Conservation (phyloP, 2,888 invertebrate genomes). For the Ptycholaimellus sp. region DNA sequence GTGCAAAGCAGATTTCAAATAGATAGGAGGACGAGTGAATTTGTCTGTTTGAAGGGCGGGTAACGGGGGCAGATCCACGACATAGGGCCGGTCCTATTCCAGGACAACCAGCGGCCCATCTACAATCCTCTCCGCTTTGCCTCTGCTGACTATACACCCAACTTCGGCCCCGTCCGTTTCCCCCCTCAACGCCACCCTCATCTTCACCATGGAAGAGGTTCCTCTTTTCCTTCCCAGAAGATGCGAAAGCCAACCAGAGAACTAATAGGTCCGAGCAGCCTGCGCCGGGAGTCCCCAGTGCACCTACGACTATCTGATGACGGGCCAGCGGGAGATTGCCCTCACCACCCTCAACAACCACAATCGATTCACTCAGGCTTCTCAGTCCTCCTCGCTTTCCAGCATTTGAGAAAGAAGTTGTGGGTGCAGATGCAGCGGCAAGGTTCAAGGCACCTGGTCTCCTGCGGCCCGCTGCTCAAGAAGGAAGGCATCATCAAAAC, state of each 20-base stretch:
- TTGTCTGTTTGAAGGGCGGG: conserved; percentile 10
- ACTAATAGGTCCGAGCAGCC: no score
- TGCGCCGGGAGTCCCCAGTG: conserved; percentile 13
- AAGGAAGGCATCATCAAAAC: conserved; percentile 15
- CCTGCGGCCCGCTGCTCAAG: conserved; percentile 16
- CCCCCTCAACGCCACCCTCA: conserved; percentile 13
- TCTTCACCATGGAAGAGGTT: conserved; percentile 15
- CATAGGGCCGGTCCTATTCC: conserved; percentile 14
- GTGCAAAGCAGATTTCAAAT: neutral
- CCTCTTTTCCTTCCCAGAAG: no score
- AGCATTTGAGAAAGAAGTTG: no score
- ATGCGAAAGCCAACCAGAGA: no score
- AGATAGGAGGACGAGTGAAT: neutral
- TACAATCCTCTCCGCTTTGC: conserved; percentile 18
- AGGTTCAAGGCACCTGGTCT: conserved; percentile 11
- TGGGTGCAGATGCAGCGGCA: conserved; percentile 9
- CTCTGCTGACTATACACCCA: conserved; percentile 11
- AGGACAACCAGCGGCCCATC: conserved; percentile 16
- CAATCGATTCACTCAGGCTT: conserved; percentile 9
- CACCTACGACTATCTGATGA: conserved; percentile 15
- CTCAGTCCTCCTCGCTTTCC: no score
- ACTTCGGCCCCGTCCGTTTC: conserved; percentile 12
- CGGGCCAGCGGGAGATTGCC: conserved; percentile 12
- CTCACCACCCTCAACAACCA: conserved; percentile 5
- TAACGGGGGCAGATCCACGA: conserved; percentile 12